phyloP scores from a whole-genome alignment of 2,888 invertebrate genomes.

The Netelia virgata region DNA sequence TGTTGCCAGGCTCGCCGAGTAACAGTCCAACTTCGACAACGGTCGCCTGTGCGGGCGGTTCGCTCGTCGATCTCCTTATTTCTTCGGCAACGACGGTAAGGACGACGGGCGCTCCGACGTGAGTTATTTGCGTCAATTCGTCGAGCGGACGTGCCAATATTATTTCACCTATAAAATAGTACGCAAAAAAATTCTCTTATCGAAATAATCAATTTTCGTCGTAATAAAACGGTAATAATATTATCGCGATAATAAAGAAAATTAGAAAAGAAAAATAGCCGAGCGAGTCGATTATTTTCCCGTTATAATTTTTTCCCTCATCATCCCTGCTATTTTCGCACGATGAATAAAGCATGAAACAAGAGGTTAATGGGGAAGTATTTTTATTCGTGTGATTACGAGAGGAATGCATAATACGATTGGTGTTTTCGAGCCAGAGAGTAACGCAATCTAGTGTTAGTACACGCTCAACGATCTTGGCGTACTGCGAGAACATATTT shows the following conservation, averaged over 20 bases:
- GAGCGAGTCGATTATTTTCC: not conserved
- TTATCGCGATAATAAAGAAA: too few relatives aligned
- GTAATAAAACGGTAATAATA: too few relatives aligned
- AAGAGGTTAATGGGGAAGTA: conserved; percentile 46
- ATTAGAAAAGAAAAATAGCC: too few relatives aligned
- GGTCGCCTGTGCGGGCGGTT: conserved; percentile 92
- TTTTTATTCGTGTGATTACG: conserved; percentile 66
- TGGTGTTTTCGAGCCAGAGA: conserved; percentile 26
- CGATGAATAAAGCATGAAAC: conserved; percentile 64
- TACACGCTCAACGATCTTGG: conserved; percentile 27
- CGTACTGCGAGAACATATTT: conserved; percentile 56
- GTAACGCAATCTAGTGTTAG: conserved; percentile 31
- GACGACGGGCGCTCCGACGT: conserved; percentile 93
- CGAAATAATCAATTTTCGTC: too few relatives aligned
- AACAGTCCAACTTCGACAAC: conserved; percentile 94
- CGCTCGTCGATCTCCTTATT: conserved; percentile 90
- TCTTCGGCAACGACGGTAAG: conserved; percentile 95
- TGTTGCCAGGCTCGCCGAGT: conserved; percentile 91
- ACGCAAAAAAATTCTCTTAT: not conserved
- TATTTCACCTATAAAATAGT: conserved; percentile 88
- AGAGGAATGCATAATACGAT: conserved; percentile 56
- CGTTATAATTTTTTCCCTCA: not conserved
- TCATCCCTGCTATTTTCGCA: not conserved
- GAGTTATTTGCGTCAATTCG: conserved; percentile 92
- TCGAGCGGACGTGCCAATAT: conserved; percentile 90